A percentile compares a stretch with the other conserved stretches of the same genome.
These are phyloP conservation scores for Drosophila kanekoi DNA, from an alignment of 2,888 invertebrate species.

Conservation along the genomic window DNA sequence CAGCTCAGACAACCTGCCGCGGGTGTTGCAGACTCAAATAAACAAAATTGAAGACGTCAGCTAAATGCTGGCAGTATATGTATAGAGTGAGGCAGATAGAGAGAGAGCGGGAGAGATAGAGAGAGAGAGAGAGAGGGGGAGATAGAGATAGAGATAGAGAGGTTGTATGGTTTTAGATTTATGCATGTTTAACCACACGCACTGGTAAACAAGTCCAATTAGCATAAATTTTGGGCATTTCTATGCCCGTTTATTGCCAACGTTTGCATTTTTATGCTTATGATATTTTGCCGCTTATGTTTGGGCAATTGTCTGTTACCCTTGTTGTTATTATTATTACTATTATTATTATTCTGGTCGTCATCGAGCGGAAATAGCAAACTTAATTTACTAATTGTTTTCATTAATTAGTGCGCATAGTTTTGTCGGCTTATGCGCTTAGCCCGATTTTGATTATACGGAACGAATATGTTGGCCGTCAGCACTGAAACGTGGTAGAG, in stretches of 20 bases:
- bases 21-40: conserved; percentile 63
- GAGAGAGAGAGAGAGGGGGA: background rate
- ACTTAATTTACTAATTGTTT: conserved; percentile 80
- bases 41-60: conserved; percentile 75
- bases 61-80: conserved; percentile 48
- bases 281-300: conserved; percentile 57
- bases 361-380: conserved; percentile 54
- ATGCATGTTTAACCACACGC: conserved; percentile 66
- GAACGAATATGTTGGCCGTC: conserved; percentile 41
- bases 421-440: conserved; percentile 44
- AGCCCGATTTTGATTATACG: conserved; percentile 40
- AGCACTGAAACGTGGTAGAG: conserved; percentile 6
- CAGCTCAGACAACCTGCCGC: conserved; percentile 60
- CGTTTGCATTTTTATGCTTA: conserved; percentile 78
- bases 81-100: background rate
- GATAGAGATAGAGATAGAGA: background rate
- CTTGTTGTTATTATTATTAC: conserved; percentile 29
- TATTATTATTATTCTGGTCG: conserved; percentile 25
- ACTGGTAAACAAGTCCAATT: conserved; percentile 78
- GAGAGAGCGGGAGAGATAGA: background rate
- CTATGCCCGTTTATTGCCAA: conserved; percentile 73
- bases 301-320: conserved; percentile 51
- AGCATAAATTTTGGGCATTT: conserved; percentile 76
- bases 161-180: conserved; percentile 48
- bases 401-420: conserved; percentile 69